Evolutionary conservation across 2,113 vertebrate species (phyloP).

Genomic region (Antigone vipio): DNA sequence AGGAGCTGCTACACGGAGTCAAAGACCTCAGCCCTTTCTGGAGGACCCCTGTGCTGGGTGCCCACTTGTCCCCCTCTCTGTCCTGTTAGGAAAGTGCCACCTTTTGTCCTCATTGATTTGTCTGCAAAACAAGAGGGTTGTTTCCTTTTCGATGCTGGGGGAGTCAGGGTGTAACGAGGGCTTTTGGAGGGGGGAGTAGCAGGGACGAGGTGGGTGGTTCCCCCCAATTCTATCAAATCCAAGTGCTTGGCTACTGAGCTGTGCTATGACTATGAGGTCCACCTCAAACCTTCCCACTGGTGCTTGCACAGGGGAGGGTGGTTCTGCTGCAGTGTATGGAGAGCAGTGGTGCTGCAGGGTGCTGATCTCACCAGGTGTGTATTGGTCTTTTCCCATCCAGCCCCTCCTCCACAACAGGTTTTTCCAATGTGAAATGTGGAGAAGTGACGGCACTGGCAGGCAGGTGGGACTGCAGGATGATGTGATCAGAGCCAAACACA

Average conservation of each 20-base stretch:
- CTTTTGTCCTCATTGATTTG: not conserved
- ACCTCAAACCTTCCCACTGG: fast-evolving
- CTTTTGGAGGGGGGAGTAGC: not conserved
- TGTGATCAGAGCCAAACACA: fast-evolving
- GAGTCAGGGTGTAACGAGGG: fast-evolving
- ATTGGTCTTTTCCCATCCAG: not conserved
- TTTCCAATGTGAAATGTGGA: fast-evolving
- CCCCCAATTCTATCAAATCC: fast-evolving
- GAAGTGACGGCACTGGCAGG: fast-evolving
- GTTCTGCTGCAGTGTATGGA: fast-evolving
- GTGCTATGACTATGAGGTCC: not conserved
- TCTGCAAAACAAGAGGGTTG: fast-evolving
- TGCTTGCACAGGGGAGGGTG: fast-evolving
- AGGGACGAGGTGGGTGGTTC: not conserved
- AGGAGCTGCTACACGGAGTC: not conserved
- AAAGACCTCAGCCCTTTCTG: not conserved
- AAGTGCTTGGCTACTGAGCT: not conserved
- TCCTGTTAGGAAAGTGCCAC: not conserved
- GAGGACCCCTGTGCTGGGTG: not conserved
- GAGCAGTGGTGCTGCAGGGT: not conserved
- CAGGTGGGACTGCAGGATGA: not conserved
- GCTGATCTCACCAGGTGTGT: not conserved
- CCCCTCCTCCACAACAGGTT: not conserved
- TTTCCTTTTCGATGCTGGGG: fast-evolving
- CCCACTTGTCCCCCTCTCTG: fast-evolving